A percentile compares a stretch with the other conserved stretches of the same genome.
Conservation (phyloP, 2,797 vertebrate genomes). For the Aulostomus chinensis region DNA sequence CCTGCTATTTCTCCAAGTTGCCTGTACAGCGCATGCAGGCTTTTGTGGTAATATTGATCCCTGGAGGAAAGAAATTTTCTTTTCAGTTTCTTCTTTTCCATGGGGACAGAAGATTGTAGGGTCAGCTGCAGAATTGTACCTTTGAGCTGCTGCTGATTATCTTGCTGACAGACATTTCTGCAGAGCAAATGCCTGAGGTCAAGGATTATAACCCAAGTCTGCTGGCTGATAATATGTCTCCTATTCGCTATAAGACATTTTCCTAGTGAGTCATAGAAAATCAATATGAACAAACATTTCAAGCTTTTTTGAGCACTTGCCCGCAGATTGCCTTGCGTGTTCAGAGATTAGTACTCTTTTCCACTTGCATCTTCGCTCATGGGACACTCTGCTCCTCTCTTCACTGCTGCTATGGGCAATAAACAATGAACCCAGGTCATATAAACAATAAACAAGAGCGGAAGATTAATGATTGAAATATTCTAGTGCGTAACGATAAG, state of each 20-base stretch:
- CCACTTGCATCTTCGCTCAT: too few relatives aligned
- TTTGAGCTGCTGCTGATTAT: conserved; percentile 33
- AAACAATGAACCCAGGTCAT: too few relatives aligned
- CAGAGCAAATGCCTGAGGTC: conserved; percentile 26
- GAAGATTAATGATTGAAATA: too few relatives aligned
- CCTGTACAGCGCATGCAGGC: too few relatives aligned
- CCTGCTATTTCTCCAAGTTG: too few relatives aligned
- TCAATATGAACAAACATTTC: conserved; percentile 33
- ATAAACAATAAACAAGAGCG: too few relatives aligned
- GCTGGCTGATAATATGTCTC: conserved; percentile 31
- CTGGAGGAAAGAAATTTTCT: conserved; percentile 13
- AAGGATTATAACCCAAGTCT: conserved; percentile 29
- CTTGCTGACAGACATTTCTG: conserved; percentile 35
- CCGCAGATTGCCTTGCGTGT: conserved; percentile 1
- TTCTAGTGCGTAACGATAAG: too few relatives aligned
- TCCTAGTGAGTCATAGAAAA: conserved; percentile 16
- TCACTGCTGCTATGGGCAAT: too few relatives aligned
- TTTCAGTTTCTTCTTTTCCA: background rate
- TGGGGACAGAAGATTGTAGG: conserved; percentile 6
- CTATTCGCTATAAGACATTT: conserved; percentile 1
- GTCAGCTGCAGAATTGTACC: conserved; percentile 37
- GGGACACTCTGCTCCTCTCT: too few relatives aligned
- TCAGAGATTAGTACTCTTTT: background rate
- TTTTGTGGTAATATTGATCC: conserved; percentile 39
- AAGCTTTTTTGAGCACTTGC: conserved; percentile 20